Evolutionary conservation across 2,888 invertebrate genomes (phyloP).

Genomic region (Lasioglossum morio): DNA sequence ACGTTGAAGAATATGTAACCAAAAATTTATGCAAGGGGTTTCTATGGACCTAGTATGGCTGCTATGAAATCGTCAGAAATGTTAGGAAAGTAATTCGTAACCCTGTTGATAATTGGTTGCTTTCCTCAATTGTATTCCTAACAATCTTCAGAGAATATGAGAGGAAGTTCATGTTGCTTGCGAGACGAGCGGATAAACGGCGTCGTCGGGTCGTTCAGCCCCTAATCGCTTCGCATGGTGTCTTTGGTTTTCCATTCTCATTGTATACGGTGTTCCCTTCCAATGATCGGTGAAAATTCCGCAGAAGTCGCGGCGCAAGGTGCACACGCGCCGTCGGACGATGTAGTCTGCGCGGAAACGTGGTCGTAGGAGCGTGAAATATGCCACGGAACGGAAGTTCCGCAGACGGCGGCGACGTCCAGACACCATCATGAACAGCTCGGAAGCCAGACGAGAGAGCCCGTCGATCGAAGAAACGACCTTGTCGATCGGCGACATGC

Average conservation of each 20-base stretch:
- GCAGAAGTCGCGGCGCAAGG: constrained; percentile 5
- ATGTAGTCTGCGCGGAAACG: constrained; percentile 70
- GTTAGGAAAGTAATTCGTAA: no score
- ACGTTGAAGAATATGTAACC: neutral
- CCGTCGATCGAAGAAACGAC: constrained; percentile 74
- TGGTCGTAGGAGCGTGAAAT: constrained; percentile 72
- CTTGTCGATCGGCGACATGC: constrained; percentile 79
- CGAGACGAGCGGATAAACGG: neutral
- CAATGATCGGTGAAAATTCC: constrained; percentile 19
- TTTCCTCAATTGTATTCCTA: neutral
- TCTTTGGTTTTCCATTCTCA: neutral
- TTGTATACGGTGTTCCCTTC: neutral
- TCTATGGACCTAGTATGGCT: no score
- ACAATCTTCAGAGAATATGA: neutral
- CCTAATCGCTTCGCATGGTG: neutral
- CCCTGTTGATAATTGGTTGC: no score
- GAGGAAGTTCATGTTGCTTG: neutral
- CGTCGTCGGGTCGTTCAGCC: neutral
- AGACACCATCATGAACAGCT: constrained; percentile 67
- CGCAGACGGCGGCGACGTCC: constrained; percentile 69
- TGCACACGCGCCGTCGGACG: constrained; percentile 37
- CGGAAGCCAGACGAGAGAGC: constrained; percentile 77
- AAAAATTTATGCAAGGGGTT: neutral
- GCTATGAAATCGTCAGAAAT: neutral
- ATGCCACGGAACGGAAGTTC: constrained; percentile 77